phyloP scores from a whole-genome alignment of 2,797 vertebrate genomes.

The Myripristis jacobus region DNA sequence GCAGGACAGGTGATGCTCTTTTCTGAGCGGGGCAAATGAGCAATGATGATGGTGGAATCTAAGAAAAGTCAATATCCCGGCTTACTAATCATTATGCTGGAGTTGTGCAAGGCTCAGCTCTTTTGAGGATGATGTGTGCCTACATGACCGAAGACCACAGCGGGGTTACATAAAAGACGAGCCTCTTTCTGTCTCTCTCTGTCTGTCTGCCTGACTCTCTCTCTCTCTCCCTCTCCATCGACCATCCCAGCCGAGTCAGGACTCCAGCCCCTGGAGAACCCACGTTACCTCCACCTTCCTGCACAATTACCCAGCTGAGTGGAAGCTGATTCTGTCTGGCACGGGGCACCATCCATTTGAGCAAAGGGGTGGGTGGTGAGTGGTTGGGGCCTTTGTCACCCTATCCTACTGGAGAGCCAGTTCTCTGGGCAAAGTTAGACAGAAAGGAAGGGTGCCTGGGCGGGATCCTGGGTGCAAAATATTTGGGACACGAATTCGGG shows the following conservation, averaged over 20 bases:
- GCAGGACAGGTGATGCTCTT: conserved; percentile 7
- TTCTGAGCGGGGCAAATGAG: conserved; percentile 5
- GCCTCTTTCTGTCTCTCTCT: conserved; percentile 39
- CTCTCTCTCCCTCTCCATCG: conserved; percentile 48
- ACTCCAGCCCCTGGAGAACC: conserved; percentile 57
- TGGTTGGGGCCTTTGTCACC: conserved; percentile 22
- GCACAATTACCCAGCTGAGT: conserved; percentile 73
- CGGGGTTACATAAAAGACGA: conserved; percentile 61
- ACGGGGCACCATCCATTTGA: conserved; percentile 44
- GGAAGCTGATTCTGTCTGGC: conserved; percentile 67
- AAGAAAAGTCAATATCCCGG: too few relatives aligned
- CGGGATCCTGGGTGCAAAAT: conserved; percentile 16
- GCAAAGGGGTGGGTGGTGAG: background rate
- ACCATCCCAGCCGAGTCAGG: conserved; percentile 37
- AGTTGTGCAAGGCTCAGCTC: background rate
- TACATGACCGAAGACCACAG: conserved; percentile 5
- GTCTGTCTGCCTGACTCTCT: background rate
- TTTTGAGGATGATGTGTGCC: background rate
- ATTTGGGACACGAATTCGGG: conserved; percentile 56
- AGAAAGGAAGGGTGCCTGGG: background rate
- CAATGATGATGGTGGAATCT: background rate
- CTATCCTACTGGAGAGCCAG: conserved; percentile 18
- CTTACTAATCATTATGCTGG: background rate
- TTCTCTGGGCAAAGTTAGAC: background rate
- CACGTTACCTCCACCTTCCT: conserved; percentile 59